Percentiles rank a stretch among this genome's conserved stretches.
Conservation (phyloP, 2,797 vertebrate genomes). For the Crocodylus rhombifer region DNA sequence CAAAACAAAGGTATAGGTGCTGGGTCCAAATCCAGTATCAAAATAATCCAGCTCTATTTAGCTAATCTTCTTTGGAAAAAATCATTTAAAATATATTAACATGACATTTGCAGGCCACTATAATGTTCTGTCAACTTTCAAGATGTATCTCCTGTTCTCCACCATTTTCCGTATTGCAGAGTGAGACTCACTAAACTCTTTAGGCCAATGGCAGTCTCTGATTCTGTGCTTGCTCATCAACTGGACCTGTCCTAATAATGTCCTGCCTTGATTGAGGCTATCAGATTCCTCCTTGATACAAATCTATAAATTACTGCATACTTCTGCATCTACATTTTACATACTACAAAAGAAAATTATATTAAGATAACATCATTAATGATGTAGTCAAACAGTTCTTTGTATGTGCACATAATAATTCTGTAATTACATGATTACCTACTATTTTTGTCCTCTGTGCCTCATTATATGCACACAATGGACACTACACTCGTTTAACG, state of each 20-base stretch:
- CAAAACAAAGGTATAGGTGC: too few relatives aligned
- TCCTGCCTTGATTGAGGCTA: not conserved
- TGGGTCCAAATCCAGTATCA: too few relatives aligned
- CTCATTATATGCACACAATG: slow-evolving; percentile 31
- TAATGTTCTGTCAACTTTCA: not conserved
- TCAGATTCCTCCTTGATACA: not conserved
- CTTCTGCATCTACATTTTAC: not conserved
- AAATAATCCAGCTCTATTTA: not conserved
- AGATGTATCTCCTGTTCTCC: not conserved
- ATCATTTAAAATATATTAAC: not conserved
- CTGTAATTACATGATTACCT: slow-evolving; percentile 51
- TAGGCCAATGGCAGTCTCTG: not conserved
- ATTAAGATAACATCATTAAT: not conserved
- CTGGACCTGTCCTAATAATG: not conserved
- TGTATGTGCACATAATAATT: too few relatives aligned
- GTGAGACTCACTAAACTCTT: not conserved
- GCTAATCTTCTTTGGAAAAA: not conserved
- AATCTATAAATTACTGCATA: not conserved
- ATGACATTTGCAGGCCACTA: accelerated
- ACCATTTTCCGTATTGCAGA: not conserved
- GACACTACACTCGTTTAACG: not conserved
- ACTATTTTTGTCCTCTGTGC: slow-evolving; percentile 42
- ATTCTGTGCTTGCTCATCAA: not conserved
- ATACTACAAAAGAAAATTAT: not conserved
- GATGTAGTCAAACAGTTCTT: not conserved